Evolutionary conservation across 2,888 invertebrate genomes (phyloP).

Genomic region (Parapristionchus giblindavisi): DNA sequence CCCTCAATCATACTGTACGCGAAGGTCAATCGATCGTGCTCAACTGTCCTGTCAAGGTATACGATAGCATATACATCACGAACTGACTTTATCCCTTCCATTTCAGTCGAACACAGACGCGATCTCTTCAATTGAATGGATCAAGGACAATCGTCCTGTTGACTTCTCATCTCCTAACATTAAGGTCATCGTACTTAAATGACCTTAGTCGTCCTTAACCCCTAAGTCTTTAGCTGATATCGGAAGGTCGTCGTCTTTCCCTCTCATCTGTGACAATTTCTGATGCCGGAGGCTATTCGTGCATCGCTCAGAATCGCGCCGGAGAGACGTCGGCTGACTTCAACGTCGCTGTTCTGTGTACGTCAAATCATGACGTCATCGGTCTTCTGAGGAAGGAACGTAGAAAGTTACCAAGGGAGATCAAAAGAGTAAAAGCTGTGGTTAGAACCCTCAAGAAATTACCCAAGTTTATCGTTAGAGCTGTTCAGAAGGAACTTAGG

Average conservation of each 20-base stretch:
- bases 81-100: not conserved
- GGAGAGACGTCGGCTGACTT: conserved; percentile 77
- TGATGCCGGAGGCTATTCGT: conserved; percentile 75
- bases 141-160: conserved; percentile 74
- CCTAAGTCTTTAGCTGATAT: conserved; percentile 55
- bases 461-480: conserved; percentile 18
- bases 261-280: conserved; percentile 61
- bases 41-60: conserved; percentile 73
- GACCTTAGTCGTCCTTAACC: no score
- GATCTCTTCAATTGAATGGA: conserved; percentile 70
- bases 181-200: conserved; percentile 38
- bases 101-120: conserved; percentile 44
- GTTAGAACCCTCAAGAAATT: not conserved
- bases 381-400: no score
- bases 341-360: conserved; percentile 74
- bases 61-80: not conserved
- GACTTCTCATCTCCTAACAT: conserved; percentile 56
- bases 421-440: not conserved
- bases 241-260: conserved; percentile 56
- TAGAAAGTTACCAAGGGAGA: not conserved
- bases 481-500: conserved; percentile 9
- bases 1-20: conserved; percentile 64
- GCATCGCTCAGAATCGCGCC: conserved; percentile 77
- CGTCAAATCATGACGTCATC: conserved; percentile 31
- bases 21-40: conserved; percentile 75